Base-by-base conservation (phyloP, 2,888 invertebrate species). In the Orchesella flavescens region DNA sequence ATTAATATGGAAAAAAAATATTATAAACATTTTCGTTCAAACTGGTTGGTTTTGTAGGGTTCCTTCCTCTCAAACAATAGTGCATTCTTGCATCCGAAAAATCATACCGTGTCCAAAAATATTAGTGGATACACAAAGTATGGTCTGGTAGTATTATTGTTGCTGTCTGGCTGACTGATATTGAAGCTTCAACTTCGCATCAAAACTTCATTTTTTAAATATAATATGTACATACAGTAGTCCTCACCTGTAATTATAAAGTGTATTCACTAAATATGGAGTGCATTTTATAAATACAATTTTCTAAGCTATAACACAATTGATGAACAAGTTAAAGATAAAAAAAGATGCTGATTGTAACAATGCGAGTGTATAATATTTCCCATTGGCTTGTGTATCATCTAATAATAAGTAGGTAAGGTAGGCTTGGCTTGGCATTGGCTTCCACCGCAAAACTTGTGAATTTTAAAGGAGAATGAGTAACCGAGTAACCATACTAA, bases 41-140 rank as follows among this genome's bases (percentile, higher is more conserved):
- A 75, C 46, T 76, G 72, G 59, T n/a, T 84, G 84, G 69, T 49
- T 80, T 75, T 80, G 59, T 84, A 57, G 74, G 74, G 78, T 84
- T 68, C 79, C 61, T 59, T 81, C 75, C 68, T 43, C 53, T 21
- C 23, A 19, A 68, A 23, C 53, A 72, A 55, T n/a, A 53, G 13
- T 72, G 46, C 46, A 43, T n/a, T 66, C 9, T 66, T 43, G 66
- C 68, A 49, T 68, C 53, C 46, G 34, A 68, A 68, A 68, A 49
- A 46, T 49, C 49, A 49, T 46, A 53, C 68, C 21, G 21, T 46
- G n/a, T 49, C 44, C 21, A 43, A 44, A 65, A 24, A 61, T 61
- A 24, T 23, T 24, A 61, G 12, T 24, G 34, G 2, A 34, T 34
- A 34, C 34, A 34, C 34, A 34, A 34, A 34, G 7, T 4, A 55